Conservation (phyloP, 2,113 vertebrate species). For the Polyodon spathula region DNA sequence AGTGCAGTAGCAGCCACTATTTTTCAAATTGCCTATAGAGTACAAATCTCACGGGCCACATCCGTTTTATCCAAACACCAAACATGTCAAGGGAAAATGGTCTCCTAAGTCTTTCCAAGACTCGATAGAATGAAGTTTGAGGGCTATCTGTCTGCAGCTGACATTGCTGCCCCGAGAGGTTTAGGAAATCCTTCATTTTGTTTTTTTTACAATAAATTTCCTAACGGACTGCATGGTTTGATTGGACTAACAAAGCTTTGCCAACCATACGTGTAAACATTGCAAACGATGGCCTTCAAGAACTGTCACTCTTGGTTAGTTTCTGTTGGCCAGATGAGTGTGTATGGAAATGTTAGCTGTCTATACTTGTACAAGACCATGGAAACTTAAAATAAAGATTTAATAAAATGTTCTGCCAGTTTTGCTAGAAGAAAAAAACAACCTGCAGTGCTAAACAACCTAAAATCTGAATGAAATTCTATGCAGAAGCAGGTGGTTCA, state of each 20-base stretch:
- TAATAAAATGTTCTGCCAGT: slow-evolving; percentile 1
- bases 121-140: background rate
- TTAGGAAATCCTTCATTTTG: background rate
- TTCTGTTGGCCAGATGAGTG: too few species aligned
- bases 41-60: background rate
- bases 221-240: background rate
- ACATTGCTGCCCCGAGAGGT: background rate
- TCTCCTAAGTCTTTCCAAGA: background rate
- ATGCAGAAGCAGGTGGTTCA: slow-evolving; percentile 2
- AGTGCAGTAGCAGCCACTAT: slow-evolving; percentile 8
- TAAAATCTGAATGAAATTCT: background rate
- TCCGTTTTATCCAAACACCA: slow-evolving; percentile 4
- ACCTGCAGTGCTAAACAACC: background rate
- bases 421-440: background rate
- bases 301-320: too few species aligned
- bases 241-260: background rate
- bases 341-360: background rate
- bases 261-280: background rate
- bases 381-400: background rate
- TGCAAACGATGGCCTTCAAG: background rate
- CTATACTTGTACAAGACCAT: background rate
- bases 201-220: background rate
- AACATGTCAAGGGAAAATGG: background rate
- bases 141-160: background rate
- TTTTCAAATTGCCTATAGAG: background rate